A percentile compares a stretch with the other conserved stretches of the same genome.
Conservation (phyloP, 2,888 invertebrate species). For the Zygogramma bicolorata region DNA sequence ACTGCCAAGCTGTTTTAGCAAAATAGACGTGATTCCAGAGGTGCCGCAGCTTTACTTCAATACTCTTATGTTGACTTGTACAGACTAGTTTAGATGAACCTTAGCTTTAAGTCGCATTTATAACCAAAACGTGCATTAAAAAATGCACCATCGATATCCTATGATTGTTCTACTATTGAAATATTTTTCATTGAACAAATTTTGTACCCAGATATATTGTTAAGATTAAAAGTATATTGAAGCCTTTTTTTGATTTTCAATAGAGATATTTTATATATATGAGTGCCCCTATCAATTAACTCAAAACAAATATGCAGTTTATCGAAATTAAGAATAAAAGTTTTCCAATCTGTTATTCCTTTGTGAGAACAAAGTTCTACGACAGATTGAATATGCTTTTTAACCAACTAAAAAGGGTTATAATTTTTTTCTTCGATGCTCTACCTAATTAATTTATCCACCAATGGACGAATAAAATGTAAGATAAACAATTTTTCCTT, state of each 20-base stretch:
- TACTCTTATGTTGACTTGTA: constrained; percentile 1
- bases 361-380: too few relatives aligned
- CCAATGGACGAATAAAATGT: too few relatives aligned
- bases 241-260: neutral
- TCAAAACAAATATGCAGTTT: too few relatives aligned
- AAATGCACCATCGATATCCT: neutral
- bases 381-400: too few relatives aligned
- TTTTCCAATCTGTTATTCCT: too few relatives aligned
- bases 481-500: too few relatives aligned
- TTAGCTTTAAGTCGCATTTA: neutral
- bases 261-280: neutral
- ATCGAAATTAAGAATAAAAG: too few relatives aligned
- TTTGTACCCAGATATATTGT: constrained; percentile 15
- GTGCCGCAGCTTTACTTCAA: neutral
- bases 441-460: too few relatives aligned
- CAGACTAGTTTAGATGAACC: constrained; percentile 1
- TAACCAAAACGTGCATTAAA: neutral
- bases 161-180: neutral
- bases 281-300: too few relatives aligned
- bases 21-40: neutral
- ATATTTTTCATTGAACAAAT: constrained; percentile 18
- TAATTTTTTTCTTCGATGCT: too few relatives aligned
- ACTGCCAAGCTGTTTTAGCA: neutral
- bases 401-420: too few relatives aligned
- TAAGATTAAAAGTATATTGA: constrained; percentile 3